phyloP scores from a whole-genome alignment of 2,113 vertebrate genomes.

The Macrotus californicus region DNA sequence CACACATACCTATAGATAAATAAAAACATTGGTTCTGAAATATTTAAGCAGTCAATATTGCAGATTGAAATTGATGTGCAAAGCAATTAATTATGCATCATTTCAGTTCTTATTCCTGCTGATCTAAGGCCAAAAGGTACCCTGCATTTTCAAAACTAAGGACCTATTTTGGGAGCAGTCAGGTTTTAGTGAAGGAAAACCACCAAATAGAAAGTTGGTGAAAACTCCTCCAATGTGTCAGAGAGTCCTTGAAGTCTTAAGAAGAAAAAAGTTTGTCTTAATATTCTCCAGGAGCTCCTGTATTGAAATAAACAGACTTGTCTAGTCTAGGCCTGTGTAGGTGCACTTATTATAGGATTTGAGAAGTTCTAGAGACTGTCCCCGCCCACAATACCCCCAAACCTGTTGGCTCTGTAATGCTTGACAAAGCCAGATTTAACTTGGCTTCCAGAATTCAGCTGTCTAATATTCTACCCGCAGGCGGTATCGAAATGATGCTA shows the following conservation, averaged over 20 bases:
- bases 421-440: background rate
- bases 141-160: conserved; percentile 72
- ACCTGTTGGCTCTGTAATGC: background rate
- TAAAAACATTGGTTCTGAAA: conserved; percentile 76
- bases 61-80: conserved; percentile 71
- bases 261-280: background rate
- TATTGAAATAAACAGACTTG: background rate
- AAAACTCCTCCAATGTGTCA: background rate
- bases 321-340: background rate
- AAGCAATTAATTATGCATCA: conserved; percentile 78
- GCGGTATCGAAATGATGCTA: background rate
- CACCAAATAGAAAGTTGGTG: background rate
- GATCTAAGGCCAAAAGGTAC: conserved; percentile 75
- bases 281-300: background rate
- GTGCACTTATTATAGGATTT: background rate
- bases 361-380: background rate
- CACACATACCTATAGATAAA: conserved; percentile 35
- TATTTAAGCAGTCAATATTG: conserved; percentile 78
- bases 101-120: conserved; percentile 77
- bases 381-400: background rate
- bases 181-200: background rate
- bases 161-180: conserved; percentile 29
- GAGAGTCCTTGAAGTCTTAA: background rate
- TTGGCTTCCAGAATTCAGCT: background rate
- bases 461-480: background rate